A percentile compares a stretch with the other conserved stretches of the same genome.
Conservation (phyloP, 2,888 invertebrate genomes). For the Cheilosia soror region DNA sequence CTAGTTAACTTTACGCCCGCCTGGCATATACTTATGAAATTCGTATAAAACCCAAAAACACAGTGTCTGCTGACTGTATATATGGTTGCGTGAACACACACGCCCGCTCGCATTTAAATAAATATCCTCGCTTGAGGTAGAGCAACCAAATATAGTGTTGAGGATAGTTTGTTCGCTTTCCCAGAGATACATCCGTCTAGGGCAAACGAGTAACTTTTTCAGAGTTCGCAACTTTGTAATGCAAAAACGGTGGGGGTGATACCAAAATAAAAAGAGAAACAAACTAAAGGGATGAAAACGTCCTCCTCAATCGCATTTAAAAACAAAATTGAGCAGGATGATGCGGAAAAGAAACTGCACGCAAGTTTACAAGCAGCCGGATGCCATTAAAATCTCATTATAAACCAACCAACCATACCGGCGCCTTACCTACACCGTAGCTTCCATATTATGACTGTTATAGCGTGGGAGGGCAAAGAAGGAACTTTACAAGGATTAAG, state of each 20-base stretch:
- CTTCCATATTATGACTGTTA: conserved; percentile 16
- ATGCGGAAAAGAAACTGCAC: conserved; percentile 57
- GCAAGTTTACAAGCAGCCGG: conserved; percentile 63
- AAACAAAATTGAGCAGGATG: conserved; percentile 52
- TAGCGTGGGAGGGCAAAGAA: background rate
- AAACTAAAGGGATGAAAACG: conserved; percentile 12
- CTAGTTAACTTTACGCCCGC: conserved; percentile 35
- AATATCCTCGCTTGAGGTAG: conserved; percentile 18
- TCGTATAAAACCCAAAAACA: conserved; percentile 21
- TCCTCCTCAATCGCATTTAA: conserved; percentile 53
- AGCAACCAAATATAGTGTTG: background rate
- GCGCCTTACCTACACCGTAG: background rate
- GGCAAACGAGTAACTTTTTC: conserved; percentile 47
- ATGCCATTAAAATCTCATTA: conserved; percentile 78
- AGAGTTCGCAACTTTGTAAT: conserved; percentile 50
- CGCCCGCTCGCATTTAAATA: background rate
- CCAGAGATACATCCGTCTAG: background rate
- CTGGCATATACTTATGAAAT: conserved; percentile 33
- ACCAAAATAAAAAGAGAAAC: conserved; percentile 5
- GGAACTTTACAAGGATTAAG: conserved; percentile 47
- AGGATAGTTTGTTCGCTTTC: conserved; percentile 11
- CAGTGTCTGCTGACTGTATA: background rate
- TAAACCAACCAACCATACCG: conserved; percentile 26
- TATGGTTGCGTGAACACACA: background rate
- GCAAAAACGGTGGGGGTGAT: conserved; percentile 13